Conservation (phyloP, 2,113 vertebrate species). For the Bungarus multicinctus region DNA sequence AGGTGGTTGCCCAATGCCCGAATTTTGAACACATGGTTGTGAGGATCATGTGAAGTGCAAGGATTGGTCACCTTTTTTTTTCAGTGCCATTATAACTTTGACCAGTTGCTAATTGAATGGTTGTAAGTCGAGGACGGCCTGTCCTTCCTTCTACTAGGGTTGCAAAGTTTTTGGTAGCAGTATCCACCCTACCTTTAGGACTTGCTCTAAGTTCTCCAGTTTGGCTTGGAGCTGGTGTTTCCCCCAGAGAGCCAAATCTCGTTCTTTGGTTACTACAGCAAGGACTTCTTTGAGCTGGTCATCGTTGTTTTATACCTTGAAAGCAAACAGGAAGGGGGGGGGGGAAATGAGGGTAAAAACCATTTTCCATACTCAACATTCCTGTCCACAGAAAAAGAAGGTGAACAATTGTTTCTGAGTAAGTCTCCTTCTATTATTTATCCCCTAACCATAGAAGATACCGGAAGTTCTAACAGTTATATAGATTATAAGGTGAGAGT, state of each 20-base stretch:
- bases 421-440: neutral
- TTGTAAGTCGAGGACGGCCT: neutral
- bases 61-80: neutral
- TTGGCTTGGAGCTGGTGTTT: conserved; percentile 91
- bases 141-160: neutral
- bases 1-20: too few species aligned
- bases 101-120: too few species aligned
- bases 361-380: neutral
- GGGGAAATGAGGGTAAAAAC: too few species aligned
- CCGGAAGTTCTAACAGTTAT: neutral
- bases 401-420: neutral
- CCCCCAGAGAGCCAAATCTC: conserved; percentile 85
- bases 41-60: neutral
- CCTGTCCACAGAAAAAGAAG: neutral
- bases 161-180: neutral
- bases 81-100: neutral
- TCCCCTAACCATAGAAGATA: neutral
- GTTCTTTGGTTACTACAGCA: conserved; percentile 80
- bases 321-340: neutral
- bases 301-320: conserved; percentile 86
- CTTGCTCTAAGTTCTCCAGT: conserved; percentile 99
- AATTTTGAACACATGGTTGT: too few species aligned
- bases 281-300: conserved; percentile 77
- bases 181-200: conserved; percentile 86
- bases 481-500: neutral